phyloP scores from a whole-genome alignment of 2,888 invertebrate species.

The Oxyteleia sp. region DNA sequence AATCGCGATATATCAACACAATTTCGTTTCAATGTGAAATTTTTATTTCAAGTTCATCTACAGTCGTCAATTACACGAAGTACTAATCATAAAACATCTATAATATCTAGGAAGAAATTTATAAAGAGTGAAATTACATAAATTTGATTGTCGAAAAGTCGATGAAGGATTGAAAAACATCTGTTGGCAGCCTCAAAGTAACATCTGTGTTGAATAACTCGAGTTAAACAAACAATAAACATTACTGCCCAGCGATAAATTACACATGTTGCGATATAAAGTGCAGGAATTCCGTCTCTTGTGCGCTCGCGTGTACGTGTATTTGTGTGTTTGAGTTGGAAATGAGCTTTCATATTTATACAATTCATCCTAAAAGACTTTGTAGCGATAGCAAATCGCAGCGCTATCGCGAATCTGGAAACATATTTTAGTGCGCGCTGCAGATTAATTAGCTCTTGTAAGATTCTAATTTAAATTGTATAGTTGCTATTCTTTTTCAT shows the following conservation, averaged over 20 bases:
- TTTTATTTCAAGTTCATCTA: no score
- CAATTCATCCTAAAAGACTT: conserved; percentile 10
- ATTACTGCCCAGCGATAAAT: conserved; percentile 22
- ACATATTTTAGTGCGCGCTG: conserved; percentile 29
- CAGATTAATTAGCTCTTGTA: conserved; percentile 24
- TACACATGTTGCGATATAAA: conserved; percentile 28
- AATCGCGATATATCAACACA: no score
- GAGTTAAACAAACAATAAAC: conserved; percentile 42
- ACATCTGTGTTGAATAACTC: conserved; percentile 17
- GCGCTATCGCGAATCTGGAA: conserved; percentile 4
- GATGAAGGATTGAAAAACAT: conserved; percentile 12
- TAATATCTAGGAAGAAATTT: not conserved
- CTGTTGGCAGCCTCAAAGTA: not conserved
- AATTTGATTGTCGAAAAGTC: conserved; percentile 8
- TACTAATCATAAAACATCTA: not conserved
- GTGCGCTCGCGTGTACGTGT: no score
- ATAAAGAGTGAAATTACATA: not conserved
- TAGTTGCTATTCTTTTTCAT: not conserved
- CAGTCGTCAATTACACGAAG: no score
- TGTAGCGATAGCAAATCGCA: conserved; percentile 20
- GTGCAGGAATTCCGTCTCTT: conserved; percentile 21
- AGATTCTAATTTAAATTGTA: not conserved
- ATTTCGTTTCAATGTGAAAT: no score
- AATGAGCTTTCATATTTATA: conserved; percentile 43
- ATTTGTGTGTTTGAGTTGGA: conserved; percentile 17